These are phyloP conservation scores for Drosophila ananassae DNA, from an alignment of 1,140 invertebrate genomes.

Conservation along the genomic window DNA sequence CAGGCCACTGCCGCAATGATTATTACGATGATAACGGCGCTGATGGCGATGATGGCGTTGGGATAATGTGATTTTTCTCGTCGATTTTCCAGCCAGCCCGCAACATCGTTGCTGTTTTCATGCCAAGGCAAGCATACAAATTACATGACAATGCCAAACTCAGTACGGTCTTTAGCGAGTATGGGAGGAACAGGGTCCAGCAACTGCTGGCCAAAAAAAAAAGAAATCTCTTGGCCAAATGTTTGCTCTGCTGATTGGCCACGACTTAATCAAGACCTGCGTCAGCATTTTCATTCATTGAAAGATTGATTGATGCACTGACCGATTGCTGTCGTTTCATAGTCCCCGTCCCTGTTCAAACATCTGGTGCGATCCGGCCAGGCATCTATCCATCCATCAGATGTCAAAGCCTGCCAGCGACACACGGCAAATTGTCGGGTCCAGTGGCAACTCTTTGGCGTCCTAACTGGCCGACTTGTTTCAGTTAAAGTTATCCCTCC, in stretches of 20 bases:
- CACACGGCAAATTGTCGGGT: slow-evolving; percentile 51
- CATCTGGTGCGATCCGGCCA: slow-evolving; percentile 27
- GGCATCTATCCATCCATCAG: slow-evolving; percentile 51
- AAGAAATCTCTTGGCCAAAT: slow-evolving; percentile 46
- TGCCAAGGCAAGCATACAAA: slow-evolving; percentile 43
- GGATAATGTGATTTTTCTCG: slow-evolving; percentile 54
- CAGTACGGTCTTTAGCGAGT: slow-evolving; percentile 23
- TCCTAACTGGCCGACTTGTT: slow-evolving; percentile 23
- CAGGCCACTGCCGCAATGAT: slow-evolving; percentile 12
- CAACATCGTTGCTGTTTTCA: slow-evolving; percentile 27
- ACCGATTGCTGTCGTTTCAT: slow-evolving; percentile 17
- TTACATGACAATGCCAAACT: slow-evolving; percentile 34
- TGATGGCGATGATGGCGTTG: slow-evolving; percentile 38
- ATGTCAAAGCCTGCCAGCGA: slow-evolving; percentile 27
- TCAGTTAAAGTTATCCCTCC: slow-evolving; percentile 52
- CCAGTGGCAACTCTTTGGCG: slow-evolving; percentile 45
- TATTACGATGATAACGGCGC: slow-evolving; percentile 19
- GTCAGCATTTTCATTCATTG: slow-evolving; percentile 57
- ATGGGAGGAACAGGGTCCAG: background rate
- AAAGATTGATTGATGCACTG: slow-evolving; percentile 58
- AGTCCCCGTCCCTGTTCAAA: slow-evolving; percentile 36
- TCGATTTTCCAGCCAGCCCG: slow-evolving; percentile 34
- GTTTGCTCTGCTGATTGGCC: slow-evolving; percentile 63
- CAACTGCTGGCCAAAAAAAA: background rate
- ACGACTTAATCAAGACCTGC: slow-evolving; percentile 50